Conservation (phyloP, 1,140 invertebrate genomes). For the Oryctes rhinoceros region DNA sequence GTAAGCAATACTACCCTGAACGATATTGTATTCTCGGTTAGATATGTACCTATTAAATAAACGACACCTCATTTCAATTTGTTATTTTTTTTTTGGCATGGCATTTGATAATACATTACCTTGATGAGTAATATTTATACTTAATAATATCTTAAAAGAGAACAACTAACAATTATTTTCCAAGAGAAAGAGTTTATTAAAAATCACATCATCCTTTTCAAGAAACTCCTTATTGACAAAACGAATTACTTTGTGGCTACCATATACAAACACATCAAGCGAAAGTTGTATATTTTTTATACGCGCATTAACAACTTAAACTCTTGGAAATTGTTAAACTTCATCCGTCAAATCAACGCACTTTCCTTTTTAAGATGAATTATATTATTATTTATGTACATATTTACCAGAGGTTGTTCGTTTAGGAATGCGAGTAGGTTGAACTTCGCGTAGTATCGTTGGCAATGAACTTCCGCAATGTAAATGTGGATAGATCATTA, state of each 20-base stretch:
- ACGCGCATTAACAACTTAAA: not conserved
- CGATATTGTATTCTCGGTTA: too few relatives aligned
- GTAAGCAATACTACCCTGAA: too few relatives aligned
- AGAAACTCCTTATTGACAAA: not conserved
- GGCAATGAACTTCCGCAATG: conserved; percentile 15
- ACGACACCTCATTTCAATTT: too few relatives aligned
- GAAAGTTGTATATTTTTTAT: not conserved
- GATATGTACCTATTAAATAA: too few relatives aligned
- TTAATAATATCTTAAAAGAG: too few relatives aligned
- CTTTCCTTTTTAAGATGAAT: conserved; percentile 4
- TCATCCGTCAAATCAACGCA: not conserved
- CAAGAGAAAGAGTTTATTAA: too few relatives aligned
- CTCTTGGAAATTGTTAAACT: not conserved
- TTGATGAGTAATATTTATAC: too few relatives aligned
- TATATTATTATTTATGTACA: conserved; percentile 14
- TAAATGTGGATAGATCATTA: not conserved
- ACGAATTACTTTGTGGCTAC: not conserved
- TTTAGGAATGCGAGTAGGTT: not conserved
- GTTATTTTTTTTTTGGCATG: too few relatives aligned
- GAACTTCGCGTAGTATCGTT: not conserved
- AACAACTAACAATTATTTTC: too few relatives aligned
- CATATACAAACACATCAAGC: not conserved
- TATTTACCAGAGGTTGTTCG: not conserved
- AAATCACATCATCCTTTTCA: too few relatives aligned
- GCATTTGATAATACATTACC: too few relatives aligned